Conservation (phyloP, 64 coral and sea anemone species). For the Cladopsammia gracilis region DNA sequence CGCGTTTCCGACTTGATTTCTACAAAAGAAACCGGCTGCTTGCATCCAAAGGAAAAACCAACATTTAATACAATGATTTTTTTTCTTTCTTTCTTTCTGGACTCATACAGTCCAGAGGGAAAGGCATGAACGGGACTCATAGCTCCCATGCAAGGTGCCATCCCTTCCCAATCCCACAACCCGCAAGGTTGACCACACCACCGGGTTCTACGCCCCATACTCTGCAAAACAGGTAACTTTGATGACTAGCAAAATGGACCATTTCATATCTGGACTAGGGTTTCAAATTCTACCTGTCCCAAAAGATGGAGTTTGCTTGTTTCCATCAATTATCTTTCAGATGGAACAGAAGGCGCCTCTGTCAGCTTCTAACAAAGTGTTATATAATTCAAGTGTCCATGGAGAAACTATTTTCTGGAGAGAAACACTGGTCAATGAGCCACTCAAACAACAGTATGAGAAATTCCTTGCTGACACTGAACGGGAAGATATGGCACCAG, state of each 20-base stretch:
- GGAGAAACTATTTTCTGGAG: background rate
- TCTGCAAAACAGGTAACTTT: background rate
- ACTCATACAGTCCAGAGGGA: too few relatives aligned
- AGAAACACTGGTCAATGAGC: constrained; percentile 25
- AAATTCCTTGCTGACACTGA: constrained; percentile 65
- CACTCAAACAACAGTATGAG: constrained; percentile 49
- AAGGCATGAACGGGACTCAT: too few relatives aligned
- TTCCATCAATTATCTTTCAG: constrained; percentile 32
- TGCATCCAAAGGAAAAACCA: too few relatives aligned
- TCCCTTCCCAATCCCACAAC: too few relatives aligned
- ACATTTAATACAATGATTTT: too few relatives aligned
- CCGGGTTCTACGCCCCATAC: too few relatives aligned
- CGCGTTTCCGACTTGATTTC: too few relatives aligned
- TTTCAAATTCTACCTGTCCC: constrained; percentile 36
- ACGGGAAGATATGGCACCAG: constrained; percentile 27
- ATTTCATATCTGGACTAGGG: constrained; percentile 38
- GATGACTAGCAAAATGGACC: background rate
- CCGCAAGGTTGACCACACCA: too few relatives aligned
- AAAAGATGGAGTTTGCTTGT: constrained; percentile 60
- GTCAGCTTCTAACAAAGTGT: background rate
- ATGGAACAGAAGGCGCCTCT: background rate
- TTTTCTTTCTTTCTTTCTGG: too few relatives aligned
- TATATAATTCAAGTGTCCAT: too few relatives aligned
- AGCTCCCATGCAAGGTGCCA: too few relatives aligned
- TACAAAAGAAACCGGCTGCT: too few relatives aligned